Base-by-base conservation (phyloP, 2,797 vertebrate species). In the Crax fasciolata region DNA sequence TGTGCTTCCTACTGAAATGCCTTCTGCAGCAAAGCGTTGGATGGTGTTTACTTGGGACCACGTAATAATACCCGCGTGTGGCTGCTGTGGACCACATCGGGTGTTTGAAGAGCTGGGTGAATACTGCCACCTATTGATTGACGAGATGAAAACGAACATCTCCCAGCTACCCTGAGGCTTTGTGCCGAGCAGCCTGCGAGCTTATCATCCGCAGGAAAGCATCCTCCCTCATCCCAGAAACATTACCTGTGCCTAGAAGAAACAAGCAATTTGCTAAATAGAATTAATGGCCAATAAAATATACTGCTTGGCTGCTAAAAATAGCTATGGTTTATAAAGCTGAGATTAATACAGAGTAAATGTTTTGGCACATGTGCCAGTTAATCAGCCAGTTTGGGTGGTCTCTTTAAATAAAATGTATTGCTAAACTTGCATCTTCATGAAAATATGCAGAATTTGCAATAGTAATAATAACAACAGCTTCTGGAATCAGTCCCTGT, bases 51-150 rank as follows among this genome's bases (percentile, higher is more conserved):
- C 61, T 2, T 49, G 46, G 89, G 61, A 44, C 84, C 35, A 7
- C 1, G 49, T 6, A 17, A 5, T 6, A 17, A 5, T 14, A 19
- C 28, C 49, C 1, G 70, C 0, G 38, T 4, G 46, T 1, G 72
- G 44, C 86, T 15, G 77, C 90, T 12, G 85, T 55, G 77, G 54
- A 54, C 43, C 52, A 2, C 1, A 0, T 7, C 49, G 3, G 87
- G 75, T 2, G 32, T 48, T 12, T 5, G 97, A 92, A 98, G 97
- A 95, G 6, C 95, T 86, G 96, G 90, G 97, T 62, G 97, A 89
- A 97, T 87, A 95, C 94, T 98, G 97, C 97, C 97, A 97, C 81
- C 98, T 98, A 98, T 97, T 94, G 98, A 97, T 97, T 96, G 85
- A 90, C 89, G 43, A 62, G 6, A 72, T 41, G 81, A 82, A 96